A percentile compares a stretch with the other conserved stretches of the same genome.
Evolutionary conservation across 92 coral and sea anemone genomes (phyloP).

Genomic region (Heteractis magnifica): DNA sequence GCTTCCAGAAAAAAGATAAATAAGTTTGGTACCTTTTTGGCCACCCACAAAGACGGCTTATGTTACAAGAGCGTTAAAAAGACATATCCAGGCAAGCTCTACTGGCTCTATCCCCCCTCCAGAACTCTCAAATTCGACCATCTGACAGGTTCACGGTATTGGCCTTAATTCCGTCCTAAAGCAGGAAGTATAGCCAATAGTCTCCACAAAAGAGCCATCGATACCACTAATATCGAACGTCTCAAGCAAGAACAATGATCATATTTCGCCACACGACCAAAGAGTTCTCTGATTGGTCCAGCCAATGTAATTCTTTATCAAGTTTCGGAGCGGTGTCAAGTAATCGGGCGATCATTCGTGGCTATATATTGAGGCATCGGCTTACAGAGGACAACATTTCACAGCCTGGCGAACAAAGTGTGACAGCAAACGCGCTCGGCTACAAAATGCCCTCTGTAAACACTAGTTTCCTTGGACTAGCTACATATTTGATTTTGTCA

Average conservation of each 20-base stretch:
- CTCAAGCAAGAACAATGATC: constrained; percentile 34
- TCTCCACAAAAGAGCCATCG: constrained; percentile 33
- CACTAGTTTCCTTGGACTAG: constrained; percentile 28
- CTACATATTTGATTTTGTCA: constrained; percentile 41
- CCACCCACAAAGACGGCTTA: constrained; percentile 27
- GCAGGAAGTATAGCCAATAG: constrained; percentile 47
- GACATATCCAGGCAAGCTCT: neutral
- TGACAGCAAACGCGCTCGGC: constrained; percentile 26
- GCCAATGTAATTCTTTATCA: constrained; percentile 70
- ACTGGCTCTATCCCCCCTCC: neutral
- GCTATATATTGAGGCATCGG: constrained; percentile 79
- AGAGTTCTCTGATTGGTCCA: constrained; percentile 46
- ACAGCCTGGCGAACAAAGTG: constrained; percentile 15
- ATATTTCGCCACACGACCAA: constrained; percentile 36
- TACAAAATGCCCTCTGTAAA: constrained; percentile 36
- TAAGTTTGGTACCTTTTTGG: constrained; percentile 3
- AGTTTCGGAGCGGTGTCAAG: constrained; percentile 75
- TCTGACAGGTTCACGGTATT: constrained; percentile 22
- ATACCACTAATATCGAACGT: constrained; percentile 3
- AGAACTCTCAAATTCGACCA: neutral
- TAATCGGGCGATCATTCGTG: constrained; percentile 68
- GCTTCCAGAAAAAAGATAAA: neutral
- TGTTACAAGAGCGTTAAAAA: neutral
- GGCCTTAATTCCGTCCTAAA: constrained; percentile 16
- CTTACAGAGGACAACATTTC: constrained; percentile 47